Base-by-base conservation (phyloP, 2,888 invertebrate species). In the Operophtera brumata region DNA sequence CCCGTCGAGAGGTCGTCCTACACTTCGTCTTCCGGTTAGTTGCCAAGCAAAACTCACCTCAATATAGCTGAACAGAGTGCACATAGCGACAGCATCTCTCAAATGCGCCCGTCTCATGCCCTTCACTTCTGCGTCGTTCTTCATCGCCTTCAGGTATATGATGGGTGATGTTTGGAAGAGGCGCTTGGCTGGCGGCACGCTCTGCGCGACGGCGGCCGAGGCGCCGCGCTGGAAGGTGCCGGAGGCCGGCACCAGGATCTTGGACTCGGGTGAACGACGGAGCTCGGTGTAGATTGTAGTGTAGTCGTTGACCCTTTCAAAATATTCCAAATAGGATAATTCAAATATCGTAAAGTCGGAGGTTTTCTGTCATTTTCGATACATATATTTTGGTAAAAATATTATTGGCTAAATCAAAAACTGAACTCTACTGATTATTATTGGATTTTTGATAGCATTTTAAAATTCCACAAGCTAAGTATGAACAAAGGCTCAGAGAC, bases 101-200 rank as follows among this genome's bases (percentile, higher is more conserved):
- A 98, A 87, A 76, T 98, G 97, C 0, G 97, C 96, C 45, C 88
- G 92, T 64, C 93, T 92, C 97, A 98, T 97, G 43, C 97, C 97
- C 47, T 91, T 89, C 14, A 93, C 92, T 83, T 97, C 97, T 0
- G 93, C 91, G 0, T 89, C 82, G 74, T 97, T 98, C 84, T 99
- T 99, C 65, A 94, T 92, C 0, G 97, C 96, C 76, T 97, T 97
- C 86, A 97, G 88, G 55, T 93, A 92, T 46, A 97, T 94, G 32
- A 98, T 94, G 0, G 97, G 97, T 0, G 97, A 97, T 4, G 94
- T 90, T 54, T 91, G 90, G 59, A 92, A 89, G 35, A 94, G 70
- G 11, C 92, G 74, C 71, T 94, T 93, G 28, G 92, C 86, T 28
- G 81, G 75, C 0, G 93, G 92, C 39, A 95, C 87, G 58, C 91